Evolutionary conservation across 2,888 invertebrate species (phyloP).

Genomic region (Agrotis ipsilon): DNA sequence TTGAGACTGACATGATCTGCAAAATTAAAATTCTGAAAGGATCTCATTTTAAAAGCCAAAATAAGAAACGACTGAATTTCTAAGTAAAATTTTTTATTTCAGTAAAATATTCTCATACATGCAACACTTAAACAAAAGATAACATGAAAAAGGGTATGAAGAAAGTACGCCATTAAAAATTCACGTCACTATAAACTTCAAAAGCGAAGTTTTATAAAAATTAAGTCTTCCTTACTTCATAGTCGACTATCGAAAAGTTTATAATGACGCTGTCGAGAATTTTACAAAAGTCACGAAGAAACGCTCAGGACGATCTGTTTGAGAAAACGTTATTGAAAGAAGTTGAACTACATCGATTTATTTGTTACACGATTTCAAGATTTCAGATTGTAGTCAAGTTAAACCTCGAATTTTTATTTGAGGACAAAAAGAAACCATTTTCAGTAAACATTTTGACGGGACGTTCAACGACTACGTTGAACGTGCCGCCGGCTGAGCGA

Average conservation of each 20-base stretch:
- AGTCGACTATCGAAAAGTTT: constrained; percentile 52
- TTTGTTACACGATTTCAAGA: neutral
- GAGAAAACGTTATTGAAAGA: constrained; percentile 4
- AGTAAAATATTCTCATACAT: neutral
- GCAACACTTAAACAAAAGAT: neutral
- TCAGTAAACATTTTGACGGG: no score
- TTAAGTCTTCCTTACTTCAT: constrained; percentile 15
- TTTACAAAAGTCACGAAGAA: constrained; percentile 35
- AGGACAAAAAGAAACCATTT: no score
- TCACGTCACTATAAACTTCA: constrained; percentile 32
- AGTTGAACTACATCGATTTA: neutral
- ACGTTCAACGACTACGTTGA: no score
- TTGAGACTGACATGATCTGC: no score
- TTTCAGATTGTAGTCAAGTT: neutral
- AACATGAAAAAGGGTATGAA: constrained; percentile 16
- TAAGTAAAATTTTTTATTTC: neutral
- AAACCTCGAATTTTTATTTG: no score
- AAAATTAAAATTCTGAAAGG: no score
- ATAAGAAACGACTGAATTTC: neutral
- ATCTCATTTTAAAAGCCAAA: no score
- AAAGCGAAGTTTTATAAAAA: constrained; percentile 36
- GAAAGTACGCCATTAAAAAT: constrained; percentile 40
- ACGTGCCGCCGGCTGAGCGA: no score
- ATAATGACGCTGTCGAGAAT: constrained; percentile 44
- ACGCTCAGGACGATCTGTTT: constrained; percentile 14